Evolutionary conservation across 1,140 invertebrate species (phyloP), one percentile per base, ranked within the genome.

Genomic region (Heliconius congener): DNA sequence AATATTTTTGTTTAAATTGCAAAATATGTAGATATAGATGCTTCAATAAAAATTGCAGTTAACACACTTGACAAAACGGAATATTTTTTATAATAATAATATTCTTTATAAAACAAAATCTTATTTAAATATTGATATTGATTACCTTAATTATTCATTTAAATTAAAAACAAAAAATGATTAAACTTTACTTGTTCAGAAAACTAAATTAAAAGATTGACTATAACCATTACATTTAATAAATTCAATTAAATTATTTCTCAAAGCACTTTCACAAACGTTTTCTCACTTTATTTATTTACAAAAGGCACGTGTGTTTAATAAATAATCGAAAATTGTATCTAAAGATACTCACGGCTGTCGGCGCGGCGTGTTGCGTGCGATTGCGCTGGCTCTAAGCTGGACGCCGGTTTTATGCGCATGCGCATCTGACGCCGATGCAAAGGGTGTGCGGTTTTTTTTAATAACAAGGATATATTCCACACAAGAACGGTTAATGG

Each of bases 391-490:
- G 72, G 66, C 71, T 19, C 60, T 46, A 37, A 34, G 73, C 78
- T 85, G 88, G 86, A 83, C 37, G 78, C 80, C 81, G 71, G 86
- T 91, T 92, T 81, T 93, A 93, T 93, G 91, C 87, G 89, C 88
- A 9, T 60, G 88, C 87, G 88, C 85, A 88, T 77, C 71, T 52
- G 74, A 55, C 71, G 50, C 23, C 83, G 72, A 34, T 81, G 74
- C 82, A 89, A 82, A 92, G 89, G 89, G 87, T 93, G 90, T 80
- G 84, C 79, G 73, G 60, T 23, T 72, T 72, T 72, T 71, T 8
- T 72, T 42, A 39, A 57, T 11, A 23, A 23, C 19, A 60, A 60
- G 0, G 57, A 27, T 60, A 60, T 60, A 60, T 60, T 60, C 57
- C n/a, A 60, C 2, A 60, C n/a, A 23, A 27, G 19, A 19, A 55